Percentiles rank a stretch among this genome's conserved stretches.
Conservation (phyloP, 92 coral and sea anemone genomes). For the Porites rus region DNA sequence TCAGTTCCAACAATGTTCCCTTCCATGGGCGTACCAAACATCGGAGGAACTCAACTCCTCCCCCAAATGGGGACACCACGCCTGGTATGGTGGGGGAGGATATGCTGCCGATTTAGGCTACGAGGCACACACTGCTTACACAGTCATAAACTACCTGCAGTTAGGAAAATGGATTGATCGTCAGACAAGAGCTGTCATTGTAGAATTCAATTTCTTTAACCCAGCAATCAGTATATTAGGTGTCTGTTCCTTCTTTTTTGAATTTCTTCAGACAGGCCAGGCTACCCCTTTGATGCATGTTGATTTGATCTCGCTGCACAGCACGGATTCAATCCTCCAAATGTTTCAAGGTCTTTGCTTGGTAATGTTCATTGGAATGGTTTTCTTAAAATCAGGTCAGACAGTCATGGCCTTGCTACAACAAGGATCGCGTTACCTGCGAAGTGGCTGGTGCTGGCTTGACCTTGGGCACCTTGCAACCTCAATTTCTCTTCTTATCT, state of each 20-base stretch:
- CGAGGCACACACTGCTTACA: conserved; percentile 2
- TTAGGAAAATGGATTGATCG: conserved; percentile 1
- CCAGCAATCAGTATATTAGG: background rate
- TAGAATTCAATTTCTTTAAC: background rate
- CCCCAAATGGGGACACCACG: background rate
- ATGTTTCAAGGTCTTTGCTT: background rate
- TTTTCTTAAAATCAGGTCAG: background rate
- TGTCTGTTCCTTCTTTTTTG: background rate
- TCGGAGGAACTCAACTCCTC: background rate
- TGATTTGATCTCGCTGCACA: background rate
- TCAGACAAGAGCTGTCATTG: conserved; percentile 12
- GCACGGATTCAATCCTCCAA: background rate
- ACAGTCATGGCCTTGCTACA: background rate
- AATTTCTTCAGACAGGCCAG: background rate
- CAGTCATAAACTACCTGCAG: background rate
- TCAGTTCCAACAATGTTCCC: background rate
- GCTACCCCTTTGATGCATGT: background rate
- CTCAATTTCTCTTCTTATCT: background rate
- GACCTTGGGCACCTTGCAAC: background rate
- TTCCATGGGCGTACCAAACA: conserved; percentile 2
- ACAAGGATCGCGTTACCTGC: background rate
- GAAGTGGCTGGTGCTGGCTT: background rate
- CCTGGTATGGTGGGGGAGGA: conserved; percentile 23
- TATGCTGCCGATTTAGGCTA: conserved; percentile 2
- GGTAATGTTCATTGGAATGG: conserved; percentile 7